These are phyloP conservation scores for Ceriagrion tenellum DNA, from an alignment of 2,888 invertebrate species.

Conservation along the genomic window DNA sequence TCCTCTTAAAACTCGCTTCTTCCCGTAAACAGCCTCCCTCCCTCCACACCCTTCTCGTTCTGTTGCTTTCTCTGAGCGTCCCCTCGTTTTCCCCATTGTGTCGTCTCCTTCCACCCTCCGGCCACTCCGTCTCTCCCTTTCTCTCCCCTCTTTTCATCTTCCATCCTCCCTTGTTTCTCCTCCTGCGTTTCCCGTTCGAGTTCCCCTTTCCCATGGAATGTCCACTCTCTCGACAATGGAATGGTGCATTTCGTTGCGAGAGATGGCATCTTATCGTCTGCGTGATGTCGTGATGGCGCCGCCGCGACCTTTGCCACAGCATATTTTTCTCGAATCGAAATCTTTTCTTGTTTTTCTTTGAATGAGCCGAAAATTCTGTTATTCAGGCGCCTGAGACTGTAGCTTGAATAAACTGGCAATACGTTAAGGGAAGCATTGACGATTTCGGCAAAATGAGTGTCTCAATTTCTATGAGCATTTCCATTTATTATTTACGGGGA, in stretches of 20 bases:
- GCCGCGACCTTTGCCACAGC: background rate
- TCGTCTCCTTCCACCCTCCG: background rate
- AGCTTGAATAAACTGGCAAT: no score
- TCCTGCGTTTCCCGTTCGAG: background rate
- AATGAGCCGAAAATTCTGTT: no score
- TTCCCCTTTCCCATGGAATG: background rate
- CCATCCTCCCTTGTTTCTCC: background rate
- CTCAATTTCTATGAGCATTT: no score
- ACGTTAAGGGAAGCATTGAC: no score
- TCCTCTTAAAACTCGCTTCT: no score
- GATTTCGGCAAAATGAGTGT: no score
- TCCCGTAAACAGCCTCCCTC: no score
- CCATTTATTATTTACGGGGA: no score
- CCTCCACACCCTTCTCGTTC: background rate
- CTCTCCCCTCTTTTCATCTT: background rate
- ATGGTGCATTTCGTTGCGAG: background rate
- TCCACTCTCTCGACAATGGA: background rate
- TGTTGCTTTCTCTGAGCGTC: background rate
- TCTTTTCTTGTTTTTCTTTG: background rate
- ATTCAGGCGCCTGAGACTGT: no score
- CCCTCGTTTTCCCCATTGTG: background rate
- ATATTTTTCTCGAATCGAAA: background rate
- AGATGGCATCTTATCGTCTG: background rate
- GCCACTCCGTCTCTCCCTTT: background rate
- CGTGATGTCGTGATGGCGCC: background rate